These are phyloP conservation scores for Neostethus bicornis DNA, from an alignment of 2,797 vertebrate species.

Conservation along the genomic window DNA sequence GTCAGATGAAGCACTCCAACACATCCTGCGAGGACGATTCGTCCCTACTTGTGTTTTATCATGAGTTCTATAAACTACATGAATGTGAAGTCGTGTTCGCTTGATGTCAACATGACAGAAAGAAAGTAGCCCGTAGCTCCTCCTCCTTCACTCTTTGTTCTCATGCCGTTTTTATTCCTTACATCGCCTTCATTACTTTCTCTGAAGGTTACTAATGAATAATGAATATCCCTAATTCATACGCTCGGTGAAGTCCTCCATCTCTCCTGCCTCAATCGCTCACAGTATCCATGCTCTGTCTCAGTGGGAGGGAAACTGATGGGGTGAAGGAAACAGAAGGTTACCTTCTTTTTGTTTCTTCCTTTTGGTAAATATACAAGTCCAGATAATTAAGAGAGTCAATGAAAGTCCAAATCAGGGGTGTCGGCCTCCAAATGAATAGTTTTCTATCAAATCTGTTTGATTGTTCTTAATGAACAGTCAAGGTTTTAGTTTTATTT, in stretches of 20 bases:
- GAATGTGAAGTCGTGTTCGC: constrained; percentile 22
- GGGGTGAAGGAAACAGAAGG: constrained; percentile 32
- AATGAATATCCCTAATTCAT: constrained; percentile 46
- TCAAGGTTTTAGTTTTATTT: constrained; percentile 2
- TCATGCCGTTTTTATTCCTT: constrained; percentile 14
- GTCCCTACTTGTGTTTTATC: constrained; percentile 13
- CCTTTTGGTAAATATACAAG: constrained; percentile 30
- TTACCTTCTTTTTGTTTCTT: constrained; percentile 27
- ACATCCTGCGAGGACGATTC: constrained; percentile 2
- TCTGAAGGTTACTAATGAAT: constrained; percentile 60
- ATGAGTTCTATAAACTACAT: constrained; percentile 34
- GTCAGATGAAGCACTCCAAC: constrained; percentile 34
- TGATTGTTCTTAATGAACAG: constrained; percentile 15
- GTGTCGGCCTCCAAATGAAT: constrained; percentile 10
- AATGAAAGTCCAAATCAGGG: constrained; percentile 19
- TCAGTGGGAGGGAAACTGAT: neutral
- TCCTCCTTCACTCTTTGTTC: neutral
- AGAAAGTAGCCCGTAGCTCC: constrained; percentile 29
- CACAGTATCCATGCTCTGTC: neutral
- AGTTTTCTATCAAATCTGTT: constrained; percentile 1
- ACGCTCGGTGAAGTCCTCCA: constrained; percentile 28
- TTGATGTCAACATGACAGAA: constrained; percentile 45
- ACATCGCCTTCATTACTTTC: constrained; percentile 20
- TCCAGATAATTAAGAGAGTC: constrained; percentile 37
- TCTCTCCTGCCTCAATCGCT: constrained; percentile 20